Conservation (phyloP, 2,888 invertebrate genomes). For the Calameuta idolon region DNA sequence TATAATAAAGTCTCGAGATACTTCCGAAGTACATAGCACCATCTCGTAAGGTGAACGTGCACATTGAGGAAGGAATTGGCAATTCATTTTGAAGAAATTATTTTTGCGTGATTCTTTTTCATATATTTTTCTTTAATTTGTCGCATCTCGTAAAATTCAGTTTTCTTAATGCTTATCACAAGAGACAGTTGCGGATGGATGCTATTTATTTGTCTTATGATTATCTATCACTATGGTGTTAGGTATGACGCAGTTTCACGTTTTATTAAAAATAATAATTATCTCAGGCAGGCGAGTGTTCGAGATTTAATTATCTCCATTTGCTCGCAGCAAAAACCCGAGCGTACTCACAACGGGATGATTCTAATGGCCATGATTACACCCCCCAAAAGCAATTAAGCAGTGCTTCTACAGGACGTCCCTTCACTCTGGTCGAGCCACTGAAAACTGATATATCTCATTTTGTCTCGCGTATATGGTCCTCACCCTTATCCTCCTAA, state of each 20-base stretch:
- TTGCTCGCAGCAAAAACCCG: background rate
- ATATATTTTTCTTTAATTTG: background rate
- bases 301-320: background rate
- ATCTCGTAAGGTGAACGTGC: too few relatives aligned
- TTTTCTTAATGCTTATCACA: background rate
- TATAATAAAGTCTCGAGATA: too few relatives aligned
- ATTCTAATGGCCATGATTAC: conserved; percentile 20
- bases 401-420: conserved; percentile 15
- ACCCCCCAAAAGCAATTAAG: conserved; percentile 20
- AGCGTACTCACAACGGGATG: background rate
- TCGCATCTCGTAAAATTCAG: background rate
- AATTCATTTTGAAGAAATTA: too few relatives aligned
- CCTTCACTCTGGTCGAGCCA: background rate
- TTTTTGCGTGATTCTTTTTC: too few relatives aligned
- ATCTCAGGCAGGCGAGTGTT: background rate
- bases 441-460: background rate
- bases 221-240: background rate
- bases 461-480: background rate
- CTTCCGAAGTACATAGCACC: too few relatives aligned
- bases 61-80: too few relatives aligned
- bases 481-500: background rate
- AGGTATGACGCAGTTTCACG: background rate
- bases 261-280: background rate
- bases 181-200: background rate
- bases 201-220: background rate